phyloP scores from a whole-genome alignment of 1,140 invertebrate genomes.

The Zelostemma sp. region DNA sequence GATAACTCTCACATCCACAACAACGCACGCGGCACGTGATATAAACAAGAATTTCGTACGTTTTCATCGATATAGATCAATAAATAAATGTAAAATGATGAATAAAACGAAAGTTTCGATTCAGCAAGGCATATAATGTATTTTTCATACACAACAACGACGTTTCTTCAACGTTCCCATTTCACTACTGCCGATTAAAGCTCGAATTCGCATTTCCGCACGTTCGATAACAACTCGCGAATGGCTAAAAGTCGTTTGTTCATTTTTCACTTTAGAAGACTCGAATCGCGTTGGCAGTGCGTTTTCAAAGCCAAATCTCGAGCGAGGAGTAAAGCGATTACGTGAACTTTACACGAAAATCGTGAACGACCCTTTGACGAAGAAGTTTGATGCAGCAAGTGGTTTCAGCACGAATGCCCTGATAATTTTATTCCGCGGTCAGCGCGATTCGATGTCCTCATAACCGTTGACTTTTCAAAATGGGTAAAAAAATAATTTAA shows the following conservation, averaged over 20 bases:
- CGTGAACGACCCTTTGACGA: constrained; percentile 23
- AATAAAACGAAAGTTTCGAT: constrained; percentile 22
- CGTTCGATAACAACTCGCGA: not conserved
- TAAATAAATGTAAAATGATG: constrained; percentile 12
- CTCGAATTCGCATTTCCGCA: constrained; percentile 13
- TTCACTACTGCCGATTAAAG: constrained; percentile 27
- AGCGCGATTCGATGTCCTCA: too few relatives aligned
- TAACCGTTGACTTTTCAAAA: too few relatives aligned
- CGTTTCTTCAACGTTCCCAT: constrained; percentile 22
- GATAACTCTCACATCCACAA: constrained; percentile 22
- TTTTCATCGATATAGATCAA: constrained; percentile 14
- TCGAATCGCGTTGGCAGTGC: not conserved
- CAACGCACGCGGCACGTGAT: constrained; percentile 37
- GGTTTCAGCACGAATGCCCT: constrained; percentile 45
- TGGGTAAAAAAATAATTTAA: too few relatives aligned
- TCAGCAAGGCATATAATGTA: constrained; percentile 25
- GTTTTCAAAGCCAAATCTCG: constrained; percentile 5
- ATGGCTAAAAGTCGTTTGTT: not conserved
- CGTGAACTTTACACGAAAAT: constrained; percentile 11
- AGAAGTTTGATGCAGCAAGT: constrained; percentile 21
- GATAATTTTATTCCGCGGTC: constrained; percentile 42
- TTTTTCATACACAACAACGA: too few relatives aligned
- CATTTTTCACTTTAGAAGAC: constrained; percentile 3
- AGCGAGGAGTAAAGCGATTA: not conserved
- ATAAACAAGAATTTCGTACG: constrained; percentile 18